These are phyloP conservation scores for Chaetops frenatus DNA, from an alignment of 2,113 vertebrate genomes.

Conservation along the genomic window DNA sequence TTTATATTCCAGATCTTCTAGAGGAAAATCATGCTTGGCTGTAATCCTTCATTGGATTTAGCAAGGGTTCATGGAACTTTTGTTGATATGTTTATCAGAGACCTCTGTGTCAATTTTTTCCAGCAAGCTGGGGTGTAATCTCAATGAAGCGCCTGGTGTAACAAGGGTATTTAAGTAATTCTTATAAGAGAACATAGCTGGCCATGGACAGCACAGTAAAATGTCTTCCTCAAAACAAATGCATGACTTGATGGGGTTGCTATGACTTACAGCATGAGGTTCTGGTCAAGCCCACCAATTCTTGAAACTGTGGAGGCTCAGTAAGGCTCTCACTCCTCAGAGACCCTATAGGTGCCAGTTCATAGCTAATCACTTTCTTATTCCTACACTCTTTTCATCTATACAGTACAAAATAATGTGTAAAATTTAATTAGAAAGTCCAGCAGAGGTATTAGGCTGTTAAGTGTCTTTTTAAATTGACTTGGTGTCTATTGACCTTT, in stretches of 20 bases:
- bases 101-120: background rate
- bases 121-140: fast-evolving
- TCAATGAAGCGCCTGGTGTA: background rate
- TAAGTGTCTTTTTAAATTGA: background rate
- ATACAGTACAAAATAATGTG: background rate
- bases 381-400: background rate
- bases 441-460: background rate
- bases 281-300: background rate
- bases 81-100: background rate
- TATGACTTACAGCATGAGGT: background rate
- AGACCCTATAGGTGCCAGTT: fast-evolving
- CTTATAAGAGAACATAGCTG: background rate
- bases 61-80: fast-evolving
- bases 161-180: background rate
- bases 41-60: background rate
- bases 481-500: background rate
- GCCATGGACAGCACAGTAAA: background rate
- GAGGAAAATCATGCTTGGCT: background rate
- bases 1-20: background rate
- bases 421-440: background rate
- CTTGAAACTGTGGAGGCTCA: background rate
- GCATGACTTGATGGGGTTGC: fast-evolving
- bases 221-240: background rate
- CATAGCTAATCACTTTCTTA: background rate
- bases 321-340: background rate